A percentile compares a stretch with the other conserved stretches of the same genome.
These are phyloP conservation scores for Tylochromis polylepis DNA, from an alignment of 2,113 vertebrate species.

Conservation along the genomic window DNA sequence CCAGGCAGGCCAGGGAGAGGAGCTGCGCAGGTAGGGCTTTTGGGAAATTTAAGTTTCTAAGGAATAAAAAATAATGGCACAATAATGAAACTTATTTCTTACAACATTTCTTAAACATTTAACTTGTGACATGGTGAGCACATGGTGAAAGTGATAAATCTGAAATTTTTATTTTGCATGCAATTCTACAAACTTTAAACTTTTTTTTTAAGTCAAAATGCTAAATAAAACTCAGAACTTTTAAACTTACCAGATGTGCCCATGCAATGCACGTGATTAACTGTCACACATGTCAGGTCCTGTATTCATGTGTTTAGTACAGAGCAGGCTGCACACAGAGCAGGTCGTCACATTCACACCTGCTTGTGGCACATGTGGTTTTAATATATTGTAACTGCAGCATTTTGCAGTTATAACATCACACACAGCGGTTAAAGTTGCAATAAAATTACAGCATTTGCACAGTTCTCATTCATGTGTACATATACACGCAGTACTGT, in stretches of 20 bases:
- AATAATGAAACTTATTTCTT: background rate
- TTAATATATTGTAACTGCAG: background rate
- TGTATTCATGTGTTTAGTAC: background rate
- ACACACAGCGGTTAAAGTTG: background rate
- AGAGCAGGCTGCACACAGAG: background rate
- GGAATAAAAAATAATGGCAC: background rate
- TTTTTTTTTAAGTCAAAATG: background rate
- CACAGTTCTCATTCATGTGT: background rate
- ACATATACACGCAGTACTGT: background rate
- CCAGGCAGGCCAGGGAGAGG: conserved; percentile 95
- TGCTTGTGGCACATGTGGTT: background rate
- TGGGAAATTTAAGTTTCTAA: background rate
- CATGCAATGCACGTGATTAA: background rate
- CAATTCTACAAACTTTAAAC: background rate
- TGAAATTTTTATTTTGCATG: background rate
- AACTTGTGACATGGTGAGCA: background rate
- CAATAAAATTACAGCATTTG: background rate
- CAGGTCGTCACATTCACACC: background rate
- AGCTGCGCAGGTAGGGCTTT: conserved; percentile 77
- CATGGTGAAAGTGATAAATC: background rate
- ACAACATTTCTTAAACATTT: background rate
- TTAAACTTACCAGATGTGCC: background rate
- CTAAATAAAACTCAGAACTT: background rate
- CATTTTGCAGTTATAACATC: background rate
- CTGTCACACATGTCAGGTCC: background rate